Evolutionary conservation across 2,888 invertebrate genomes (phyloP), one percentile per base, ranked within the genome.

Genomic region (Pilophorus perplexus): DNA sequence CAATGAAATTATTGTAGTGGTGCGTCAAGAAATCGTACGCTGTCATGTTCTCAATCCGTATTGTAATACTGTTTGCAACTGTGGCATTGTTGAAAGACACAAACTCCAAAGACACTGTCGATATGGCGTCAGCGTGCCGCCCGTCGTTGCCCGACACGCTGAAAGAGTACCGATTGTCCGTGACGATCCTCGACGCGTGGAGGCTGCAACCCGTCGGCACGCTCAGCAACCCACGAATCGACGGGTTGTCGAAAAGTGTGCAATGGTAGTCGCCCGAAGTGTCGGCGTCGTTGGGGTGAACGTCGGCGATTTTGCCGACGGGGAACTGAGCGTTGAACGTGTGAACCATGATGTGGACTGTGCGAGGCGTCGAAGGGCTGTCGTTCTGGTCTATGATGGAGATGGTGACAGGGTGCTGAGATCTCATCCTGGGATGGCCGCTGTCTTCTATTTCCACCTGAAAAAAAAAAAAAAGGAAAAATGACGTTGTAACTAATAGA

Each of bases 221-320:
- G 57, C 80, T 83, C 14, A 90, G 79, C 40, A 87, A 78, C 1
- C 84, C 82, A 55, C 81, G 75, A 12, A 84, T 80, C 71, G 80
- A 84, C 72, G 79, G 84, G 75, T 78, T 84, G 77, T 80, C 85
- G 73, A 90, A 78, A 70, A 93, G 85, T 75, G 85, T 86, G 76
- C 96, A 97, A 74, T 83, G 85, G 75, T 95, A 96, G 74, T 92
- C 88, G 2, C 95, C 96, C 59, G 86, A 85, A n/a, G 85, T 83
- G 76, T 97, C 96, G 0, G 88, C 85, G 79, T 97, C 97, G 74
- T 91, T 89, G 0, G 97, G 97, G 77, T 88, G 90, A 0, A 96
- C 89, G 77, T 93, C 86, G 5, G 93, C 96, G 70, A 97, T 87
- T 78, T 88, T 89, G n/a, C 89, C 89, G 20, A 83, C 76, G 0